A percentile compares a stretch with the other conserved stretches of the same genome.
Evolutionary conservation across 2,113 vertebrate species (phyloP).

Genomic region (Struthio camelus): DNA sequence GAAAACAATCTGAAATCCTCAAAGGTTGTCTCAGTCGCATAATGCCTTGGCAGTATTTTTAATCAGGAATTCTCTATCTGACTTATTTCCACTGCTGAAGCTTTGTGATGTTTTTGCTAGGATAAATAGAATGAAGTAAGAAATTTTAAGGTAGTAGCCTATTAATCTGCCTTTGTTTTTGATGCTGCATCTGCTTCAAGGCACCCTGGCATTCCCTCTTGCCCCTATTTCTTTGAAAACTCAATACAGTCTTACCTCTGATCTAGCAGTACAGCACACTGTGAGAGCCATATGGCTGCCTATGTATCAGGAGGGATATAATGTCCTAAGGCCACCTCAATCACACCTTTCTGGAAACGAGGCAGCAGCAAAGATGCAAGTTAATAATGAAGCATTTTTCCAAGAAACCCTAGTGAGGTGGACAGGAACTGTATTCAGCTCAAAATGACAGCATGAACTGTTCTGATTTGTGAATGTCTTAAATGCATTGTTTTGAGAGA

Average conservation of each 20-base stretch:
- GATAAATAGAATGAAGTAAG: not conserved
- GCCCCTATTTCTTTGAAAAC: not conserved
- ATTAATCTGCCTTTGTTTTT: not conserved
- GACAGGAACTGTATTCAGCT: not conserved
- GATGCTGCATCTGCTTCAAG: not conserved
- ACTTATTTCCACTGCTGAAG: not conserved
- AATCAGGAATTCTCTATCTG: not conserved
- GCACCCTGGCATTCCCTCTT: not conserved
- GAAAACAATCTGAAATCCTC: not conserved
- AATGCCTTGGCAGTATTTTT: not conserved
- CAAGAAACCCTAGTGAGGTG: not conserved
- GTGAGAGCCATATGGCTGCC: rapidly evolving
- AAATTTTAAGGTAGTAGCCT: not conserved
- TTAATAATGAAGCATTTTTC: not conserved
- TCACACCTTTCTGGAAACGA: not conserved
- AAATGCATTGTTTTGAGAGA: not conserved
- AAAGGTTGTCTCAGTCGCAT: not conserved
- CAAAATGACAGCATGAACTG: not conserved
- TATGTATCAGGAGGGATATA: not conserved
- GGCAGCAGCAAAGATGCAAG: not conserved
- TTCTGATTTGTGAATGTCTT: not conserved
- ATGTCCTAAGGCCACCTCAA: not conserved
- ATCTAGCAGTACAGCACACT: not conserved
- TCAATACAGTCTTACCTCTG: not conserved
- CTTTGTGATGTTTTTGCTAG: not conserved